Evolutionary conservation across 92 coral and sea anemone genomes (phyloP), one percentile per base, ranked within the genome.

Genomic region (Epizoanthus fatuus): DNA sequence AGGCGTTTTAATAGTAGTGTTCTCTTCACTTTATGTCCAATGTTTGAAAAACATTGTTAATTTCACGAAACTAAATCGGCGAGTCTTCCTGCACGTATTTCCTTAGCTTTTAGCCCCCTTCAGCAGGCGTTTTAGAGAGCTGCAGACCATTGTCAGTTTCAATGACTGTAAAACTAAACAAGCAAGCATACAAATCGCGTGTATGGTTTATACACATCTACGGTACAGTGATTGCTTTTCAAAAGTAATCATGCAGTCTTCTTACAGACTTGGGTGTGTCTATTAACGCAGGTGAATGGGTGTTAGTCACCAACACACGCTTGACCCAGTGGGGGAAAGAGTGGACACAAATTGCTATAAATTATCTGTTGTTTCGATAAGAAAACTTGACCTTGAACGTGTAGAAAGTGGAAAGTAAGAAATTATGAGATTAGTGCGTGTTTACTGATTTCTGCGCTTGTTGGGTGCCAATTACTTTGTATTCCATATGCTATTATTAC

Each of bases 201-300:
- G 10, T 8, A 37, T 4, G 35, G 20, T 6, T 69, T 20, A 7
- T 60, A 19, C 35, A 38, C 44, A 77, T 35, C 22, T 40, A 77
- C 4, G 32, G 37, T 51, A 42, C 65, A 1, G 20, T 22, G 53
- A 60, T 37, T 58, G 70, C 52, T 5, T 39, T 77, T 60, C 11
- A 39, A 35, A 37, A 60, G 70, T 64, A 60, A 8, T 8, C 57
- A 6, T 39, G 25, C 25, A 39, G 20, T 60, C 5, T 11, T 20
- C 29, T 44, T 57, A 15, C 3, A 4, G 58, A 40, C 4, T 40
- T 38, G 82, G 82, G 82, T 77, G 82, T 77, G 82, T 77, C 82
- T 10, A 63, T 29, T 14, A 75, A 75, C 52, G 54, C 57, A 54
- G 25, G 51, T 25, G 40, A 53, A 53, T 62, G 81, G 81, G 81